Conservation (phyloP, 1,140 invertebrate species). For the Plodia interpunctella region DNA sequence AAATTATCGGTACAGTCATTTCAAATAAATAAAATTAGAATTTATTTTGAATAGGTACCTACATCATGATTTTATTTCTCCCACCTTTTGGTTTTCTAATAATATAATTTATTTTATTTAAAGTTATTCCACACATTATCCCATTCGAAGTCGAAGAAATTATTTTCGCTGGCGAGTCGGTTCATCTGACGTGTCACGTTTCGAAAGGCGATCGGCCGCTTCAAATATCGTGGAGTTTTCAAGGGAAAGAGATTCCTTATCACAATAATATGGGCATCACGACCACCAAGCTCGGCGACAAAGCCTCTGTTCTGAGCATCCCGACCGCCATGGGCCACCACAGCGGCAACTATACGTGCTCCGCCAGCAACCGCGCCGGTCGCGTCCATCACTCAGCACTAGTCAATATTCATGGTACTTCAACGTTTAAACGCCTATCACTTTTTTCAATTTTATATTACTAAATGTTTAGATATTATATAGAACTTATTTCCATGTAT, state of each 20-base stretch:
- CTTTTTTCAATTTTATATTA: neutral
- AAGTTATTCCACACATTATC: constrained; percentile 80
- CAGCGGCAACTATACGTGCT: constrained; percentile 87
- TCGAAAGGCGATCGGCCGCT: constrained; percentile 83
- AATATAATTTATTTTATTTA: constrained; percentile 39
- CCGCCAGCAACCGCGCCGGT: constrained; percentile 86
- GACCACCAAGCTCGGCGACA: constrained; percentile 85
- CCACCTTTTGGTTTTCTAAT: constrained; percentile 20
- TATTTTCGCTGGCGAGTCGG: constrained; percentile 83
- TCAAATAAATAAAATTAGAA: neutral
- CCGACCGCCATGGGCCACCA: constrained; percentile 84
- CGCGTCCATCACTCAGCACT: constrained; percentile 81
- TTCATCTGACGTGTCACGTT: constrained; percentile 82
- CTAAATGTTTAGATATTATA: neutral
- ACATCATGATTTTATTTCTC: constrained; percentile 19
- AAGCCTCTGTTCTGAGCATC: constrained; percentile 86
- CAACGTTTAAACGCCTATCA: constrained; percentile 32
- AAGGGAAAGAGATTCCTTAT: constrained; percentile 80
- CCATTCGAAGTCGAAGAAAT: constrained; percentile 83
- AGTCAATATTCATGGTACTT: constrained; percentile 87
- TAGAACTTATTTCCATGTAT: constrained; percentile 31
- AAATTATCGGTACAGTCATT: constrained; percentile 81
- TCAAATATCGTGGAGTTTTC: constrained; percentile 79
- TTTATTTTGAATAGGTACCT: constrained; percentile 20
- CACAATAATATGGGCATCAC: constrained; percentile 81